A percentile compares a stretch with the other conserved stretches of the same genome.
Evolutionary conservation across 1,140 invertebrate genomes (phyloP).

Genomic region (Delia radicum): DNA sequence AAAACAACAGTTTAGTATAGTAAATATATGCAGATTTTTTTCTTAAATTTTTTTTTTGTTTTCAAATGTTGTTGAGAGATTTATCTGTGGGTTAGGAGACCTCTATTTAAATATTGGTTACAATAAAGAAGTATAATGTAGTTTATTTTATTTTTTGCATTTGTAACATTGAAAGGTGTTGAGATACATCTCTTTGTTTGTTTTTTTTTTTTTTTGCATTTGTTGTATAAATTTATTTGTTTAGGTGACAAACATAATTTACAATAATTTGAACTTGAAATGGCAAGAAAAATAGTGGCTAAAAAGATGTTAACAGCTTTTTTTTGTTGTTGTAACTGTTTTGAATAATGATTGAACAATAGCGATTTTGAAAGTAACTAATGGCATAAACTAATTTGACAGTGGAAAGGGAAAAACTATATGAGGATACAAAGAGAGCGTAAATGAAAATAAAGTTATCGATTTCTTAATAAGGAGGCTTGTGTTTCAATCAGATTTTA

Average conservation of each 20-base stretch:
- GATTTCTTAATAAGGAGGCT: too few relatives aligned
- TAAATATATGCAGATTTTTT: neutral
- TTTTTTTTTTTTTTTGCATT: neutral
- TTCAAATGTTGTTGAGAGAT: neutral
- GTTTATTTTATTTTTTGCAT: neutral
- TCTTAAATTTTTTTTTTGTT: neutral
- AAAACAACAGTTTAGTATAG: slow-evolving; percentile 5
- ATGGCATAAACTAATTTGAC: neutral
- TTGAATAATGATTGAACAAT: neutral
- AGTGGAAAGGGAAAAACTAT: too few relatives aligned
- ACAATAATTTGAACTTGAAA: slow-evolving; percentile 2
- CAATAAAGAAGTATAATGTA: neutral
- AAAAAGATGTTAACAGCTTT: neutral
- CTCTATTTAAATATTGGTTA: slow-evolving; percentile 5
- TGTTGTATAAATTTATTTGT: neutral
- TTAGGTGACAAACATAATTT: neutral
- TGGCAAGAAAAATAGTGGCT: neutral
- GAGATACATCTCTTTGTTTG: neutral
- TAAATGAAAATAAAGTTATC: too few relatives aligned
- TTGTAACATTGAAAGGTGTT: neutral
- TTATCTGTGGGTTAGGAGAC: neutral
- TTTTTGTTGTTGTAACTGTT: too few relatives aligned
- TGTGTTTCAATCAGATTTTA: too few relatives aligned
- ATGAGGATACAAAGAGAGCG: too few relatives aligned
- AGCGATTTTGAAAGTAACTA: neutral